Evolutionary conservation across 2,113 vertebrate genomes (phyloP), one percentile per base, ranked within the genome.

Genomic region (Xiphias gladius): DNA sequence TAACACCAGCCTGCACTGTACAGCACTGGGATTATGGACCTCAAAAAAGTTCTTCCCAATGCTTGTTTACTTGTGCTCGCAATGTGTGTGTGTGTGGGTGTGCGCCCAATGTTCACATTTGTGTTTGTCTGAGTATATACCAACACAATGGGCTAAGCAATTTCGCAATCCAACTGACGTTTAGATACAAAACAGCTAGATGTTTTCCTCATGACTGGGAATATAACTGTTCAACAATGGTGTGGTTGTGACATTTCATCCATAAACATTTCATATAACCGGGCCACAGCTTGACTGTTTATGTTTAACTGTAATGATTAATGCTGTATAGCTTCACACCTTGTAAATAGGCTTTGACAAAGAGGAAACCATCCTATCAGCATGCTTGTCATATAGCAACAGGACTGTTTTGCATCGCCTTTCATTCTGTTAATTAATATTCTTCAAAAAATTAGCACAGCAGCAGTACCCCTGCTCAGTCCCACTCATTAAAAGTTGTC

Each of bases 401-500:
- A 20, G 19, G 50, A 1, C 39, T 17, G 46, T 41, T 84, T 41
- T 69, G 65, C 54, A 54, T 65, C 59, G 61, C 58, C 64, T 86
- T 83, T 89, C 50, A 84, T 68, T 79, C 57, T 66, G 0, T 61
- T 83, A 73, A 86, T 89, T 90, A 85, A 82, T 82, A 80, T 69
- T 84, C 80, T 28, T 66, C 11, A 19, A n/a, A 86, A 85, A 79
- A 77, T 78, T 12, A 65, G 46, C 78, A 88, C 50, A 81, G 82
- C 58, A 77, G 76, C 77, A 75, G 63, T 63, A 48, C 63, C 66
- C 61, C 22, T 37, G 5, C 55, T 78, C 55, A 67, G 65, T 74
- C 7, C n/a, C 57, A 35, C 67, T 87, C 69, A 79, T 83, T 88
- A 85, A 85, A 79, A 67, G 74, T 75, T 67, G 79, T 20, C 67